Evolutionary conservation across 1,140 invertebrate species (phyloP), one percentile per base, ranked within the genome.

Genomic region (Lepidostoma basale): DNA sequence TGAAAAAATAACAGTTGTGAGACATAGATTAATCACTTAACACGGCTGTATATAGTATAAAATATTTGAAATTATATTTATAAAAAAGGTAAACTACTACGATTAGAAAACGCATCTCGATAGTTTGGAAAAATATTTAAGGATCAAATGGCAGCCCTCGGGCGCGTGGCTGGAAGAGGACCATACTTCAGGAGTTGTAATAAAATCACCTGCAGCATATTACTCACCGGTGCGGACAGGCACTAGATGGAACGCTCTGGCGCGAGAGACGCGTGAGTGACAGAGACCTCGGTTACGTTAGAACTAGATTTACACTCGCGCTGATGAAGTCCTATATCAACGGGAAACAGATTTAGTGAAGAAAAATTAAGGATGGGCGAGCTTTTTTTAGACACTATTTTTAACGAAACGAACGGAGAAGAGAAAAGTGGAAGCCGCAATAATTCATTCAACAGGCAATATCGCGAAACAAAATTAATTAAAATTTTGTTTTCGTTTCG

Each of bases 121-220:
- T n/a, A n/a, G n/a, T n/a, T n/a, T n/a, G n/a, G n/a, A n/a, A n/a
- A n/a, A n/a, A n/a, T n/a, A n/a, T n/a, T n/a, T n/a, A n/a, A n/a
- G n/a, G n/a, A n/a, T n/a, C n/a, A n/a, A n/a, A n/a, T n/a, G n/a
- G n/a, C n/a, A n/a, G n/a, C n/a, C n/a, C n/a, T n/a, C n/a, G 14
- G 26, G 5, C 49, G n/a, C 3, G 5, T 1, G 1, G 1, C 33
- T n/a, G 33, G 14, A n/a, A n/a, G 33, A n/a, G 33, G 33, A n/a
- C 30, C 49, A 26, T 54, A 54, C 28, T 30, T 54, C 49, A 54
- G 49, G 49, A 26, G 49, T 23, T 28, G 49, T 54, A 54, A 54
- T 54, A 54, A 54, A 54, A 54, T 54, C 49, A 54, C 49, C 25
- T 16, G 49, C n/a, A 30, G 12, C 25, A 54, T 18, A 54, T 54